Conservation (phyloP, 1,140 invertebrate genomes). For the Leptoteleia sp. region DNA sequence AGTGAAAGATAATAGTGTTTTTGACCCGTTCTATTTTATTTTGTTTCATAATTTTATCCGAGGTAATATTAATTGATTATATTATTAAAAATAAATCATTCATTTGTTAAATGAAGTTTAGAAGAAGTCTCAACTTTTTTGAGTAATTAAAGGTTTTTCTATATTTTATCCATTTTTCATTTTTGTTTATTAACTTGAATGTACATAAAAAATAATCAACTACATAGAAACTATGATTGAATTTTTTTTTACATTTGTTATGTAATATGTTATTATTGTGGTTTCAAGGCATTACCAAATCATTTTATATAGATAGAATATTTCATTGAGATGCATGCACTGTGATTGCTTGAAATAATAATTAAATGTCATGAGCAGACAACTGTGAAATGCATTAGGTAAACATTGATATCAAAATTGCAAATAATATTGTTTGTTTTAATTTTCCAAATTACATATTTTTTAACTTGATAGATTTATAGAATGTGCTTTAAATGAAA, state of each 20-base stretch:
- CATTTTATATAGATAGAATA: constrained; percentile 15
- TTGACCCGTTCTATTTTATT: no score
- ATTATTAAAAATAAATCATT: no score
- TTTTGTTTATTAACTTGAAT: no score
- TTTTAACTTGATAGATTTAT: neutral
- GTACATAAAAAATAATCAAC: no score
- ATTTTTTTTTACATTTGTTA: constrained; percentile 7
- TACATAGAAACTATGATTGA: neutral
- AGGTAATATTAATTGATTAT: no score
- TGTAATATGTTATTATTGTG: constrained; percentile 27
- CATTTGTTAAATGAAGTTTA: no score
- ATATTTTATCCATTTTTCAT: no score
- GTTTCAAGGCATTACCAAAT: constrained; percentile 26
- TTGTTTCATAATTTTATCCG: no score
- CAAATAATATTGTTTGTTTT: neutral
- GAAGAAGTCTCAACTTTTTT: no score
- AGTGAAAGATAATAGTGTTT: no score
- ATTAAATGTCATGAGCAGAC: constrained; percentile 52
- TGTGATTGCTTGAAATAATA: constrained; percentile 55
- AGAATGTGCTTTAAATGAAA: no score
- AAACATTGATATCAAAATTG: neutral
- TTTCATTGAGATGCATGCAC: constrained; percentile 21
- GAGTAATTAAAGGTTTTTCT: no score
- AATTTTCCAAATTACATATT: neutral
- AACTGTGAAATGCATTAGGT: constrained; percentile 12